Evolutionary conservation across 2,113 vertebrate species (phyloP).

Genomic region (Hiodon tergisus): DNA sequence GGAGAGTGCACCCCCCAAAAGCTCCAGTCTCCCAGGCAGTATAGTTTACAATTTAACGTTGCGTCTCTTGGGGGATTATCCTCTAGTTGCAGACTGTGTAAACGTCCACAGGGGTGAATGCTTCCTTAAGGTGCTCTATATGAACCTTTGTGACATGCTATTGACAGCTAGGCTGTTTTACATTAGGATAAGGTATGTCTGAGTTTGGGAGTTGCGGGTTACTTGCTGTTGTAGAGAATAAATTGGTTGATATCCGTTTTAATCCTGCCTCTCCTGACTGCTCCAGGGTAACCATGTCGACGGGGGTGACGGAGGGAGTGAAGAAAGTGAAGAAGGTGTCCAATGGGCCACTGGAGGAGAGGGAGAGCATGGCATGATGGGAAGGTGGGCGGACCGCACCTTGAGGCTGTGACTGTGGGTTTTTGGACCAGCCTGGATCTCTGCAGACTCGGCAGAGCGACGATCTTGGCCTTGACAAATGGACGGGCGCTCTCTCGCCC

Average conservation of each 20-base stretch:
- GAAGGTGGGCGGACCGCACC: slow-evolving; percentile 11
- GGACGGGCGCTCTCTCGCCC: too few relatives aligned
- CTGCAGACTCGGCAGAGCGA: neutral
- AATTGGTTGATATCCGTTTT: neutral
- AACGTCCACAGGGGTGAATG: neutral
- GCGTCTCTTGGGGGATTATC: too few relatives aligned
- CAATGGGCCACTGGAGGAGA: slow-evolving; percentile 40
- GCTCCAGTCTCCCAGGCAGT: too few relatives aligned
- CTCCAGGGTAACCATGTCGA: slow-evolving; percentile 43
- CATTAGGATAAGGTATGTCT: too few relatives aligned
- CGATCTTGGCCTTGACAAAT: too few relatives aligned
- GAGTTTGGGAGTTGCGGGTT: too few relatives aligned
- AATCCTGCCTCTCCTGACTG: neutral
- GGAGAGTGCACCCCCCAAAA: too few relatives aligned
- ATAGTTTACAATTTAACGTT: too few relatives aligned
- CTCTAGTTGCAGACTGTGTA: neutral
- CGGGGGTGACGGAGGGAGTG: slow-evolving; percentile 33
- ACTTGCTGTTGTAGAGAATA: neutral
- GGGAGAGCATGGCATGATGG: slow-evolving; percentile 44
- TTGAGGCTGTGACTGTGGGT: slow-evolving; percentile 23
- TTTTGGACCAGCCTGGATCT: slow-evolving; percentile 15
- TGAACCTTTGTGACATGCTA: too few relatives aligned
- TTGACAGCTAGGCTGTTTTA: too few relatives aligned
- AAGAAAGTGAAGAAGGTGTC: slow-evolving; percentile 46
- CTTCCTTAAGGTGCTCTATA: neutral